A percentile compares a stretch with the other conserved stretches of the same genome.
These are phyloP conservation scores for Cosmia pyralina DNA, from an alignment of 2,888 invertebrate species.

Conservation along the genomic window DNA sequence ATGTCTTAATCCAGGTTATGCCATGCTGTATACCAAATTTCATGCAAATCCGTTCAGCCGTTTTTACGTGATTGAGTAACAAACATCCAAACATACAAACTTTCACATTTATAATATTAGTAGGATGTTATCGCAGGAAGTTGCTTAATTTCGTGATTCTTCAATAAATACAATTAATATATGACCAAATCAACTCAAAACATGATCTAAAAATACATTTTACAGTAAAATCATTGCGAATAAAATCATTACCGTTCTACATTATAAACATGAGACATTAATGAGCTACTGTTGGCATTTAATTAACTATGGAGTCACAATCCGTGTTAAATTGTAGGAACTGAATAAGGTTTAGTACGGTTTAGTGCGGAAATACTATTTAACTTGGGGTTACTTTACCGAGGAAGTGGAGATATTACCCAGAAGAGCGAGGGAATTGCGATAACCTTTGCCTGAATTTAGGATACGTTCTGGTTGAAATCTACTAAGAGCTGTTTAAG, in stretches of 20 bases:
- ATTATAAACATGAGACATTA: conserved; percentile 33
- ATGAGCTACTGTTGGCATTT: conserved; percentile 29
- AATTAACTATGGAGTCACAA: conserved; percentile 28
- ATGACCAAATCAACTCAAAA: not conserved
- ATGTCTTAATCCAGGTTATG: no score
- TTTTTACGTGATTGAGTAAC: no score
- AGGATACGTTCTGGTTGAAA: not conserved
- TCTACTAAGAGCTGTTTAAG: not conserved
- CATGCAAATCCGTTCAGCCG: no score
- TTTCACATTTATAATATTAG: no score
- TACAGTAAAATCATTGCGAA: not conserved
- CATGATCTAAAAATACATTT: conserved; percentile 3
- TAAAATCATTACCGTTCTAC: conserved; percentile 1
- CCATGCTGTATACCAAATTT: no score
- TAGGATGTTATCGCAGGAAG: not conserved
- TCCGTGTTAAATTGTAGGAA: conserved; percentile 11
- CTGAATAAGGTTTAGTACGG: not conserved
- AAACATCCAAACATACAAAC: no score
- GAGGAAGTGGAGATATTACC: not conserved
- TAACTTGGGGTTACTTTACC: conserved; percentile 10
- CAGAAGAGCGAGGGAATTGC: not conserved
- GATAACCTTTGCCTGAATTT: not conserved
- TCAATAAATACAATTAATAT: not conserved
- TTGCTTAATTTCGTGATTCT: not conserved
- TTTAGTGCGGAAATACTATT: conserved; percentile 1